phyloP scores from a whole-genome alignment of 2,888 invertebrate genomes.

The Calephelis perditalis region DNA sequence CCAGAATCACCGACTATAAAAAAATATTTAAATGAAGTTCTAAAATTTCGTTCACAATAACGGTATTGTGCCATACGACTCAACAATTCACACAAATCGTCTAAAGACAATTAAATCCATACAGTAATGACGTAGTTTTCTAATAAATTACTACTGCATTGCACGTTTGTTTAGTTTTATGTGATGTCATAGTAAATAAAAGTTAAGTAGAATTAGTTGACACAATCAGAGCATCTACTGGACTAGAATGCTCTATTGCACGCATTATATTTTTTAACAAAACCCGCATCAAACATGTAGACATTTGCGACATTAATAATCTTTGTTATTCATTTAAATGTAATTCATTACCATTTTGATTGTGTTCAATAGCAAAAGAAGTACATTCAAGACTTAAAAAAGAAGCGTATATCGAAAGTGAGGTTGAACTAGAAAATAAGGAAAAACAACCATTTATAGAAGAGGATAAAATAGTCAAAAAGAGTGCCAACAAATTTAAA shows the following conservation, averaged over 20 bases:
- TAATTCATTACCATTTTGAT: conserved; percentile 49
- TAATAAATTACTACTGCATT: conserved; percentile 40
- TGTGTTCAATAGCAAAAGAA: conserved; percentile 70
- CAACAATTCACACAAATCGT: too few relatives aligned
- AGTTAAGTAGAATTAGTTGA: conserved; percentile 43
- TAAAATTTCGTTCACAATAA: too few relatives aligned
- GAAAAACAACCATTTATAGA: conserved; percentile 42
- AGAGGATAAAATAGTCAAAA: conserved; percentile 40
- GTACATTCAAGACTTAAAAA: conserved; percentile 68
- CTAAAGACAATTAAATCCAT: too few relatives aligned
- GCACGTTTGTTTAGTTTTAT: conserved; percentile 52
- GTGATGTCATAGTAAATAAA: conserved; percentile 47
- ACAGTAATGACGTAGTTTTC: conserved; percentile 45
- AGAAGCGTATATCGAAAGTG: conserved; percentile 67
- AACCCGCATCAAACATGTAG: conserved; percentile 36
- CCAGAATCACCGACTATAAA: too few relatives aligned
- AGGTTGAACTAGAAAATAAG: conserved; percentile 60
- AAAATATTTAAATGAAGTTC: too few relatives aligned
- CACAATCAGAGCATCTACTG: conserved; percentile 54
- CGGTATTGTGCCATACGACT: too few relatives aligned
- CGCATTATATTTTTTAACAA: conserved; percentile 33
- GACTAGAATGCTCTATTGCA: conserved; percentile 63
- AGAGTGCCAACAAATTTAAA: conserved; percentile 46
- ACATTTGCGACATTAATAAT: conserved; percentile 34
- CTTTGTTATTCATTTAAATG: conserved; percentile 26